phyloP scores from a whole-genome alignment of 2,113 vertebrate genomes.

The Myrmecobius fasciatus region DNA sequence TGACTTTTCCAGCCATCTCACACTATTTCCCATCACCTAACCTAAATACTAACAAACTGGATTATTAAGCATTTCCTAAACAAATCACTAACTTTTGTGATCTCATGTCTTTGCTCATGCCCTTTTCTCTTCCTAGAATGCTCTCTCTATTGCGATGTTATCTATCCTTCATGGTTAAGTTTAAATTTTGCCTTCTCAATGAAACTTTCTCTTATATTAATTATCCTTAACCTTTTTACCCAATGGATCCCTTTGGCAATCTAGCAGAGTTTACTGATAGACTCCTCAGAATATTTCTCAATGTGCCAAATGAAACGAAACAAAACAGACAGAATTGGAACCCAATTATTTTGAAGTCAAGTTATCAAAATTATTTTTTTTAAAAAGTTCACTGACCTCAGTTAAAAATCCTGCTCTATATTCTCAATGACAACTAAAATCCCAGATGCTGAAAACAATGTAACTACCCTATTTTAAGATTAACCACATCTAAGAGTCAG shows the following conservation, averaged over 20 bases:
- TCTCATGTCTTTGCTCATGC: neutral
- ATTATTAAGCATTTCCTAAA: neutral
- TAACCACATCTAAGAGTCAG: neutral
- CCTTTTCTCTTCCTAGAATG: neutral
- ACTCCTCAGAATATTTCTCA: neutral
- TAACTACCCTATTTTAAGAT: neutral
- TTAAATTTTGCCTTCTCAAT: neutral
- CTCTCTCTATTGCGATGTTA: neutral
- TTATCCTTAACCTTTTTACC: neutral
- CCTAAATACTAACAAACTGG: neutral
- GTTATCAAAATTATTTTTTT: neutral
- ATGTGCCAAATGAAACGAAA: neutral
- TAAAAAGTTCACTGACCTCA: neutral
- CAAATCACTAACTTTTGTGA: neutral
- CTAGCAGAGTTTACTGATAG: neutral
- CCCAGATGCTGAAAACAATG: neutral
- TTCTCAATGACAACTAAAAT: neutral
- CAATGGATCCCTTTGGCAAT: neutral
- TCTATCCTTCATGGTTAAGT: neutral
- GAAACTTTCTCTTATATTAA: neutral
- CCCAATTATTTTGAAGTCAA: neutral
- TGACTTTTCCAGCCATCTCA: neutral
- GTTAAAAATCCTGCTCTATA: neutral
- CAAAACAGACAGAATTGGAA: neutral
- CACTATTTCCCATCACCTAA: neutral